A percentile compares a stretch with the other conserved stretches of the same genome.
phyloP scores from a whole-genome alignment of 2,113 vertebrate genomes.

The Naja naja region DNA sequence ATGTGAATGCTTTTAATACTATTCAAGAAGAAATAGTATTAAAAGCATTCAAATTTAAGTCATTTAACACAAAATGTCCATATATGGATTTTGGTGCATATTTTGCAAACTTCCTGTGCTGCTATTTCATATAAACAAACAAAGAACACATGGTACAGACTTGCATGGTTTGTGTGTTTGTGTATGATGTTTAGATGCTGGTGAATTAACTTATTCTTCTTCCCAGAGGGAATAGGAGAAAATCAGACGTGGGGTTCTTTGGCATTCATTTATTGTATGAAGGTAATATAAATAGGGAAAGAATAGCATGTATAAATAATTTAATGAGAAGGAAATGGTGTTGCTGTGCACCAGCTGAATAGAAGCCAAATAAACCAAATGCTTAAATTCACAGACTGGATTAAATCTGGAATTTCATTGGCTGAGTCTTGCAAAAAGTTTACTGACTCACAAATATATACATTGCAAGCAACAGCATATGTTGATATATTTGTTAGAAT shows the following conservation, averaged over 20 bases:
- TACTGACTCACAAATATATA: not conserved
- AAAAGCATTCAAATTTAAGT: not conserved
- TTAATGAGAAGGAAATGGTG: not conserved
- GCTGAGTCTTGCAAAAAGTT: not conserved
- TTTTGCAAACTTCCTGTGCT: slow-evolving; percentile 20
- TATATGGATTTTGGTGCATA: not conserved
- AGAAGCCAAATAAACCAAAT: not conserved
- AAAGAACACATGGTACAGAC: slow-evolving; percentile 1
- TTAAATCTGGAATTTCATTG: not conserved
- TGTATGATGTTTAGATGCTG: not conserved
- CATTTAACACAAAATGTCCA: slow-evolving; percentile 34
- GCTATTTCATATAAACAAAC: slow-evolving; percentile 40
- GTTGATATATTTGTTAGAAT: not conserved
- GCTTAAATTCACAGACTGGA: not conserved
- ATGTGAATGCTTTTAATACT: not conserved
- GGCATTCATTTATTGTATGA: slow-evolving; percentile 4
- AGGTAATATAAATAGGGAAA: not conserved
- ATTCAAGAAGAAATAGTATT: not conserved
- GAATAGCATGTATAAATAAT: slow-evolving; percentile 1
- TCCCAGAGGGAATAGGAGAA: not conserved
- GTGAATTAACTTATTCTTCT: slow-evolving; percentile 4
- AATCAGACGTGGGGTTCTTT: not conserved
- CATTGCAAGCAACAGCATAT: not conserved
- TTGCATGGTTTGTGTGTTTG: not conserved
- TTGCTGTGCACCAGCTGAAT: not conserved